Conservation (phyloP, 2,797 vertebrate genomes). For the Parauchenoglanis ngamensis region DNA sequence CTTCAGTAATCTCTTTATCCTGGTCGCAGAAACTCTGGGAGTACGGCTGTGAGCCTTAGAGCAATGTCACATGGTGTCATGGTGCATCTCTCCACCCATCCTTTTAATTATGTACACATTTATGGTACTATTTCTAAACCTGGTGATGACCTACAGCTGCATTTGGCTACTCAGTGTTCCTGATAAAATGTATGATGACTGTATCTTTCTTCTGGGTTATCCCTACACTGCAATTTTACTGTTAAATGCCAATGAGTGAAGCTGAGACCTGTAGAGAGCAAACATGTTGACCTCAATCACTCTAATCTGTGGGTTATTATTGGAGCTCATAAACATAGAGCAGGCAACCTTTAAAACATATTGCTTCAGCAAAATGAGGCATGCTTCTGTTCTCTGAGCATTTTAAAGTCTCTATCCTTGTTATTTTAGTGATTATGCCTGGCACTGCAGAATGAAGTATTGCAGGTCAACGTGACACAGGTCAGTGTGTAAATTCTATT, state of each 20-base stretch:
- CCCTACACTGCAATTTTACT: neutral
- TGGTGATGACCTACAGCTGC: neutral
- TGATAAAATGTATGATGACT: neutral
- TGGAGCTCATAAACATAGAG: neutral
- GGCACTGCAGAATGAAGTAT: neutral
- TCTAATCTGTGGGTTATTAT: neutral
- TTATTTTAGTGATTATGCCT: neutral
- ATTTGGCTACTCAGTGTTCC: neutral
- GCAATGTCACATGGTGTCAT: neutral
- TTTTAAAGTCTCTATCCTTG: neutral
- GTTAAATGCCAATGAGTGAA: constrained; percentile 13
- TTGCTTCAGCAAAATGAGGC: neutral
- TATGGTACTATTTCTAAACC: neutral
- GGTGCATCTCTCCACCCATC: neutral
- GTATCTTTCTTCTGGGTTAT: neutral
- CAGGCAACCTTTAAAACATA: neutral
- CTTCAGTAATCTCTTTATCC: neutral
- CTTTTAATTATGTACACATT: neutral
- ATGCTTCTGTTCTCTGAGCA: neutral
- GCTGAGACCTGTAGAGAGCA: neutral
- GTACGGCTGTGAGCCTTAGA: neutral
- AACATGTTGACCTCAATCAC: neutral
- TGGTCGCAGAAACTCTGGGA: neutral
- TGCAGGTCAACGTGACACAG: constrained; percentile 3
- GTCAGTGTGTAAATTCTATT: neutral